These are phyloP conservation scores for Ceratina japonica DNA, from an alignment of 1,140 invertebrate genomes.

Conservation along the genomic window DNA sequence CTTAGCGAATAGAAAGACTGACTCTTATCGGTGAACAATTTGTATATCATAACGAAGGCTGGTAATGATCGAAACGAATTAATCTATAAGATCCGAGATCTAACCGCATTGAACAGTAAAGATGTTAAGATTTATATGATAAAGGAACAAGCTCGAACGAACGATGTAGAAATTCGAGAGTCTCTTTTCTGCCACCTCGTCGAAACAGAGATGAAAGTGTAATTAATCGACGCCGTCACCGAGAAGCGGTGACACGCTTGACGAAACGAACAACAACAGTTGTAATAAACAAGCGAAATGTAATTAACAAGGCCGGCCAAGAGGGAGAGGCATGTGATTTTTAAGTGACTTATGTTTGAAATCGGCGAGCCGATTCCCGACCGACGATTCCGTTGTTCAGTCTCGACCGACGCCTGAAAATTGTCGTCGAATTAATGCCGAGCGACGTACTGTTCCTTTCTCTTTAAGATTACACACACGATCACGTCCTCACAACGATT, in stretches of 20 bases:
- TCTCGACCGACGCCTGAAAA: background rate
- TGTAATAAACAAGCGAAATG: slow-evolving; percentile 20
- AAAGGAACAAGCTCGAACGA: slow-evolving; percentile 39
- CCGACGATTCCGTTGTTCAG: slow-evolving; percentile 1
- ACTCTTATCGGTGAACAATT: slow-evolving; percentile 11
- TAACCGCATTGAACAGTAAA: background rate
- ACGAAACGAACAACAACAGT: slow-evolving; percentile 25
- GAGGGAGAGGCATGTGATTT: slow-evolving; percentile 12
- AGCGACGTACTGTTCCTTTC: slow-evolving; percentile 5
- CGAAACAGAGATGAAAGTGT: slow-evolving; percentile 75
- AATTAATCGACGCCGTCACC: slow-evolving; percentile 59
- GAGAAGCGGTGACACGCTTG: slow-evolving; percentile 27
- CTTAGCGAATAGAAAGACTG: slow-evolving; percentile 36
- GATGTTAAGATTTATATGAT: slow-evolving; percentile 50
- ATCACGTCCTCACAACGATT: slow-evolving; percentile 34
- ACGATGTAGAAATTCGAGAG: slow-evolving; percentile 7
- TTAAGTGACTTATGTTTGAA: slow-evolving; percentile 56
- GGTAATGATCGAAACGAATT: slow-evolving; percentile 32
- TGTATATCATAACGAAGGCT: background rate
- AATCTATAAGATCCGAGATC: background rate
- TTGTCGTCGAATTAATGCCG: background rate
- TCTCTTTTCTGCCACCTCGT: slow-evolving; percentile 67
- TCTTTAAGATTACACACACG: slow-evolving; percentile 6
- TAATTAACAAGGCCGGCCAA: slow-evolving; percentile 33
- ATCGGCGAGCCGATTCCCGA: slow-evolving; percentile 33